Evolutionary conservation across 2,113 vertebrate genomes (phyloP).

Genomic region (Thermophis baileyi): DNA sequence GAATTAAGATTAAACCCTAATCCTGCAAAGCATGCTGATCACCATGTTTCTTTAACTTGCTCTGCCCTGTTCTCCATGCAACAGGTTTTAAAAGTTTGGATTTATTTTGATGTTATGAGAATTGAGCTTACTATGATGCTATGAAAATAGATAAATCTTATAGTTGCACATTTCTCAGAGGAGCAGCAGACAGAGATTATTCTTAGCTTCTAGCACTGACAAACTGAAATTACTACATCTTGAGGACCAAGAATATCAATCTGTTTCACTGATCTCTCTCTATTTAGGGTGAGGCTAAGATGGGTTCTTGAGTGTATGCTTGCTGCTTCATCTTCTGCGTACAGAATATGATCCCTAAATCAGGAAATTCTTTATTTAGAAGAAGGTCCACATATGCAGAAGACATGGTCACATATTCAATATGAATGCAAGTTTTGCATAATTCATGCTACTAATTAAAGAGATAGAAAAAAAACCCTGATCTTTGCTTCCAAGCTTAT

Average conservation of each 20-base stretch:
- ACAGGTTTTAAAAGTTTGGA: not conserved
- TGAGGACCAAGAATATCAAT: not conserved
- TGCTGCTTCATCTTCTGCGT: not conserved
- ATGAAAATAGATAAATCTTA: not conserved
- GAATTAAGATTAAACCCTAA: not conserved
- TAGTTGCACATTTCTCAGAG: not conserved
- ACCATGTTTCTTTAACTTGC: not conserved
- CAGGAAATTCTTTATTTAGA: not conserved
- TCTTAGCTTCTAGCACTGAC: not conserved
- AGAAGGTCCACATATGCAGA: not conserved
- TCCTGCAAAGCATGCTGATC: not conserved
- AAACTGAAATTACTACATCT: not conserved
- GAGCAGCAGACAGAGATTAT: not conserved
- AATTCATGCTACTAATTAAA: not conserved
- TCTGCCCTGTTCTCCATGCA: not conserved
- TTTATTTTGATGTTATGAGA: not conserved
- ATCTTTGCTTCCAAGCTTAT: not conserved
- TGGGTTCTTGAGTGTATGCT: not conserved
- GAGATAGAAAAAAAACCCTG: not conserved
- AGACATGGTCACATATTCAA: not conserved
- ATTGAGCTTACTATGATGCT: not conserved
- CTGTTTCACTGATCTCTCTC: not conserved
- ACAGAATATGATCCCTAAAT: not conserved
- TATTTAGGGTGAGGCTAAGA: not conserved
- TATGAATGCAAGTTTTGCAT: not conserved